Conservation (phyloP, 2,113 vertebrate species). For the Uropsilus gracilis region DNA sequence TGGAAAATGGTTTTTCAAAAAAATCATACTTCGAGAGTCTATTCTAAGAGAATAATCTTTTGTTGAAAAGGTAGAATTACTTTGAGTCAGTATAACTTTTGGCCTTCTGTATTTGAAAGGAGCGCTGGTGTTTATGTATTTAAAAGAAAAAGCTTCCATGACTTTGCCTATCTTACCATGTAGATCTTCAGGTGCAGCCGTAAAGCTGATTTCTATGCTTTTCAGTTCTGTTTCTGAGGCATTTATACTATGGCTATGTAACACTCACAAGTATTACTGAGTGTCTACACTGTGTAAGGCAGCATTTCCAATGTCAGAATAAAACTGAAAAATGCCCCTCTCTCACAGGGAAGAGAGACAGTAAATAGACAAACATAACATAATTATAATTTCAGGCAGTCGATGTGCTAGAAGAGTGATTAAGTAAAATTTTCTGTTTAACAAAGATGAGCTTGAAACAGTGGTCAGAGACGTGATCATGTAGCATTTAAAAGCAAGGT, state of each 20-base stretch:
- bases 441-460: neutral
- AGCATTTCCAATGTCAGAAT: neutral
- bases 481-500: neutral
- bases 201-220: neutral
- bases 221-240: neutral
- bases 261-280: neutral
- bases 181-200: neutral
- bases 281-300: neutral
- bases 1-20: neutral
- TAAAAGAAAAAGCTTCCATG: neutral
- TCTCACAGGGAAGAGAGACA: neutral
- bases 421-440: neutral
- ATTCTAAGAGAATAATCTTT: neutral
- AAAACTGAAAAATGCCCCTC: neutral
- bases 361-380: neutral
- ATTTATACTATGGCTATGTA: neutral
- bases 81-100: conserved; percentile 9
- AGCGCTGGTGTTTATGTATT: neutral
- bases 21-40: neutral
- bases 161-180: neutral
- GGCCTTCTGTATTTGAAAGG: neutral
- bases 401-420: neutral
- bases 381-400: neutral
- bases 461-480: neutral
- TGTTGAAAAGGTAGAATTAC: conserved; percentile 20